Percentiles rank a stretch among this genome's conserved stretches.
Conservation (phyloP, 2,797 vertebrate species). For the Otus scops region DNA sequence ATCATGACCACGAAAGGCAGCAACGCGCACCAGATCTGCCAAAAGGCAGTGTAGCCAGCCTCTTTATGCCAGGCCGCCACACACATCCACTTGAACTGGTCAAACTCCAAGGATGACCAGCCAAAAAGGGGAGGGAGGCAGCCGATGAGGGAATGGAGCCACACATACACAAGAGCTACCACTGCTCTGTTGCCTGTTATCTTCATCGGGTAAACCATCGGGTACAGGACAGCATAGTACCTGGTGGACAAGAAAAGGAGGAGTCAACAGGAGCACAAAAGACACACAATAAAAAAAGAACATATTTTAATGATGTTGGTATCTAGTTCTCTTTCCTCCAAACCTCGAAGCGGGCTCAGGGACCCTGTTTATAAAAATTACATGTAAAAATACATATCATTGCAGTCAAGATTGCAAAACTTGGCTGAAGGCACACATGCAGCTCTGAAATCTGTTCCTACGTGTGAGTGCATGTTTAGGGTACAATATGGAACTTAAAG, state of each 20-base stretch:
- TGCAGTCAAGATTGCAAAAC: not conserved
- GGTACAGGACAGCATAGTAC: slow-evolving; percentile 97
- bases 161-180: slow-evolving; percentile 90
- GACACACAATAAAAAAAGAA: not conserved
- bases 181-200: slow-evolving; percentile 94
- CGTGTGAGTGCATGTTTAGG: not conserved
- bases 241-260: slow-evolving; percentile 63
- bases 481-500: not conserved
- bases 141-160: slow-evolving; percentile 93
- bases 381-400: not conserved
- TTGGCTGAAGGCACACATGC: not conserved
- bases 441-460: not conserved
- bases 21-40: slow-evolving; percentile 93
- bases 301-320: not conserved
- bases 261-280: not conserved
- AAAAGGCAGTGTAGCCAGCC: slow-evolving; percentile 89
- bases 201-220: slow-evolving; percentile 99
- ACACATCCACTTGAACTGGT: slow-evolving; percentile 96
- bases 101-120: slow-evolving; percentile 95
- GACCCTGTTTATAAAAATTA: not conserved
- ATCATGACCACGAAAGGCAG: slow-evolving; percentile 89
- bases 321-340: not conserved
- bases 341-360: not conserved
- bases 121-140: slow-evolving; percentile 95
- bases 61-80: slow-evolving; percentile 94